Evolutionary conservation across 2,113 vertebrate genomes (phyloP).

Genomic region (Vicugna pacos): DNA sequence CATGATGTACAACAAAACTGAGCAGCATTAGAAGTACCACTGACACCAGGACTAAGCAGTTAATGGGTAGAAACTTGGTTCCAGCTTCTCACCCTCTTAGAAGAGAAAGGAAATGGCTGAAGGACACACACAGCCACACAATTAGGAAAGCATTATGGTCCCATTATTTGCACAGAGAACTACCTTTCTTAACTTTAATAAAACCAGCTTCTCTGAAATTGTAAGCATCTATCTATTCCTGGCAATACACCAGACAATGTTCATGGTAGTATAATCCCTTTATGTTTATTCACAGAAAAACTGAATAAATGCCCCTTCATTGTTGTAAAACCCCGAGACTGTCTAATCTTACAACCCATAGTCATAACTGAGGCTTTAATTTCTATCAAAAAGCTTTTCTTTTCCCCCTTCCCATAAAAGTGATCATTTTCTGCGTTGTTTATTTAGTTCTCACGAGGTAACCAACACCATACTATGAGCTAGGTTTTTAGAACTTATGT

Average conservation of each 20-base stretch:
- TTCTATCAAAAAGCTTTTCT: background rate
- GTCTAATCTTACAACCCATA: background rate
- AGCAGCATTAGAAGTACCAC: background rate
- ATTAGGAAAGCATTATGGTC: background rate
- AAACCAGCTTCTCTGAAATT: slow-evolving; percentile 30
- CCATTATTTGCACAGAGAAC: background rate
- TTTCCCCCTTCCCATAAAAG: background rate
- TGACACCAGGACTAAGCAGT: background rate
- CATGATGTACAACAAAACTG: rapidly evolving
- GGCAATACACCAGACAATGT: background rate
- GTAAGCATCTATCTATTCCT: background rate
- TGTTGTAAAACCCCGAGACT: background rate
- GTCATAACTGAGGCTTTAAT: background rate
- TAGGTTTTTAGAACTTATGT: background rate
- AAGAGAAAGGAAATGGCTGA: background rate
- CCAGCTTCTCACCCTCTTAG: background rate
- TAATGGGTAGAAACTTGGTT: background rate
- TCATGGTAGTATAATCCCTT: background rate
- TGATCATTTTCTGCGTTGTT: background rate
- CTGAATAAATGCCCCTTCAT: background rate
- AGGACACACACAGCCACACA: background rate
- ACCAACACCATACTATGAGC: background rate
- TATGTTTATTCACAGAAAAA: background rate
- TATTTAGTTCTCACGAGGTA: background rate
- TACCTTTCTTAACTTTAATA: background rate